These are phyloP conservation scores for Isurus oxyrinchus DNA, from an alignment of 2,113 vertebrate genomes.

Conservation along the genomic window DNA sequence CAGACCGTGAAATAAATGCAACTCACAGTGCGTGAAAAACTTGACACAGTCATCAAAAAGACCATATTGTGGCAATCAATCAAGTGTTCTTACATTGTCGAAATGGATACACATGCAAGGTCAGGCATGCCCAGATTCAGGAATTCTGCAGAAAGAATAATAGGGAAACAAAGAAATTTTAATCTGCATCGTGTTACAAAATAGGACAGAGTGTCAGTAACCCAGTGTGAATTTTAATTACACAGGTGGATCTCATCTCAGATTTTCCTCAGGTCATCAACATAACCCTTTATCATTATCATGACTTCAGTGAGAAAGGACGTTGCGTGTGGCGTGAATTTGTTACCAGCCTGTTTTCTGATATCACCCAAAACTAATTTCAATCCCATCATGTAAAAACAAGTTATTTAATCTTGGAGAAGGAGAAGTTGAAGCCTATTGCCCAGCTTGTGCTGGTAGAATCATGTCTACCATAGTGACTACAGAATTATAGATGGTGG, in stretches of 20 bases:
- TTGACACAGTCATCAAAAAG: neutral
- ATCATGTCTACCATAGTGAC: neutral
- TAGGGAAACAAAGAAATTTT: neutral
- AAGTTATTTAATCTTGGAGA: neutral
- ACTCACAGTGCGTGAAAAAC: neutral
- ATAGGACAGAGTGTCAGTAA: neutral
- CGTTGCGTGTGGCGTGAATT: neutral
- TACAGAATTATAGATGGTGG: neutral
- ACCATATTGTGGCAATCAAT: neutral
- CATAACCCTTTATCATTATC: neutral
- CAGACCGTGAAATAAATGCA: constrained; percentile 14
- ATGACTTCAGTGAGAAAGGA: neutral
- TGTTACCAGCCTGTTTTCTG: neutral
- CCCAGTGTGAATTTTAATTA: neutral
- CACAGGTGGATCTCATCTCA: neutral
- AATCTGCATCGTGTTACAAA: neutral
- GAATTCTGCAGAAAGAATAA: neutral
- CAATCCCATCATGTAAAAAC: neutral
- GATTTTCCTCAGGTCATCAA: neutral
- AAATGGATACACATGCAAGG: neutral
- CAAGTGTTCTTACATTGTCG: neutral
- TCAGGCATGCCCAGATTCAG: neutral
- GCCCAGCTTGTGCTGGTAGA: neutral
- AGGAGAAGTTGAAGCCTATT: neutral
- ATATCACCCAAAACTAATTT: neutral